Percentiles rank a stretch among this genome's conserved stretches.
Evolutionary conservation across 2,888 invertebrate species (phyloP).

Genomic region (Zygothrica quintamaculata): DNA sequence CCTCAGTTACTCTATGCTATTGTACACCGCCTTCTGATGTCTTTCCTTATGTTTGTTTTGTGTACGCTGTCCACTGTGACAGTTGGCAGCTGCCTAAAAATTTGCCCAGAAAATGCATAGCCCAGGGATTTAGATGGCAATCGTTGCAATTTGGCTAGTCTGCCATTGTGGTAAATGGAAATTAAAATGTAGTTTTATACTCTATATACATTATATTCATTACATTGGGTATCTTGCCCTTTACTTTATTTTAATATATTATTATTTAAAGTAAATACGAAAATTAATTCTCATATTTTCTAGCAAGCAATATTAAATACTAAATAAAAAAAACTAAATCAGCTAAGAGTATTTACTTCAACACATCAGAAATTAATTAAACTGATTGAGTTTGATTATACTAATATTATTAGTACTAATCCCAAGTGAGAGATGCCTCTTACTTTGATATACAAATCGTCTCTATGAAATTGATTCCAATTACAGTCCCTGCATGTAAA

Average conservation of each 20-base stretch:
- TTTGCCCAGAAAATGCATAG: slow-evolving; percentile 58
- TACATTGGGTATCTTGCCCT: not conserved
- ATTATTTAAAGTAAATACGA: too few species aligned
- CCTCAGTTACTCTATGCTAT: not conserved
- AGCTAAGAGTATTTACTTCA: too few species aligned
- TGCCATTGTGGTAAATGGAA: slow-evolving; percentile 66
- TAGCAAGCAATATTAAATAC: too few species aligned
- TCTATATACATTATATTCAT: not conserved
- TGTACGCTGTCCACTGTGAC: slow-evolving; percentile 59
- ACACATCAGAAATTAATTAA: too few species aligned
- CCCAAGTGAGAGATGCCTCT: not conserved
- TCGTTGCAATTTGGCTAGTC: slow-evolving; percentile 62
- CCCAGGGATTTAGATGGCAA: slow-evolving; percentile 67
- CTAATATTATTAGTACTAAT: not conserved
- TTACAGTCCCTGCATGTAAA: slow-evolving; percentile 26
- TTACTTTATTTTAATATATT: too few species aligned
- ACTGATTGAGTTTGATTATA: too few species aligned
- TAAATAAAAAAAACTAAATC: too few species aligned
- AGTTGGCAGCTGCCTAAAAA: slow-evolving; percentile 77
- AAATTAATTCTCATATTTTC: too few species aligned
- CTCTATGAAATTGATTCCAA: slow-evolving; percentile 28
- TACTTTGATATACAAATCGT: not conserved
- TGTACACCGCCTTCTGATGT: not conserved
- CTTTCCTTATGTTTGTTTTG: slow-evolving; percentile 27
- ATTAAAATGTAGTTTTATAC: slow-evolving; percentile 61